Evolutionary conservation across 2,113 vertebrate genomes (phyloP), one percentile per base, ranked within the genome.

Genomic region (Sturnira hondurensis): DNA sequence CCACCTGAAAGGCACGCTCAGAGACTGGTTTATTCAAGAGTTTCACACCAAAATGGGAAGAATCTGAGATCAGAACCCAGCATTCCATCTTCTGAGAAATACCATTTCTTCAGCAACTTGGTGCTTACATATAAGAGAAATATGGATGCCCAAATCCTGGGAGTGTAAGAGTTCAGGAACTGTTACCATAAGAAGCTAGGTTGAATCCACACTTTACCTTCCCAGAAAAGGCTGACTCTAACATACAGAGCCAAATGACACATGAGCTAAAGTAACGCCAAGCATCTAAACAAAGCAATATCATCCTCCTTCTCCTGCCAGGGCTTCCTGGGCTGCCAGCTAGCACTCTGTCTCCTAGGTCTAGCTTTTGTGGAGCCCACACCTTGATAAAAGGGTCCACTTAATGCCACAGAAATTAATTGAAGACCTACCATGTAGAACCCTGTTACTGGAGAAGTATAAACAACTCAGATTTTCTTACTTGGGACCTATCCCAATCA

Each of bases 211-310:
- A 74, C 65, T n/a, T 52, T 16, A 28, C 41, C 41, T 88, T 96
- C 81, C 76, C 84, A 94, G 83, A 95, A 89, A 82, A 84, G 63
- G 16, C 54, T 63, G 45, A 22, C 52, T 86, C 8, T 65, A 24
- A 63, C 28, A 28, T 8, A 31, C 43, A 8, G 20, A 95, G 88
- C 82, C 96, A 88, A 91, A 43, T 82, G 93, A 91, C 95, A 91
- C 93, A 43, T 3, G 43, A 50, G 73, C 77, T 89, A 77, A 91
- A 92, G 91, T 33, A 70, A 95, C 86, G 92, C 68, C 2, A 2
- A 76, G 73, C 95, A 94, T 84, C 88, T 78, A 80, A 91, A 95
- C 93, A 96, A 96, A 93, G 91, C 41, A 77, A 71, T 11, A 26
- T 52, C 36, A 86, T 67, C 54, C 50, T 2, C 4, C 14, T 65